These are phyloP conservation scores for Odontomyia ornata DNA, from an alignment of 2,888 invertebrate genomes.

Conservation along the genomic window DNA sequence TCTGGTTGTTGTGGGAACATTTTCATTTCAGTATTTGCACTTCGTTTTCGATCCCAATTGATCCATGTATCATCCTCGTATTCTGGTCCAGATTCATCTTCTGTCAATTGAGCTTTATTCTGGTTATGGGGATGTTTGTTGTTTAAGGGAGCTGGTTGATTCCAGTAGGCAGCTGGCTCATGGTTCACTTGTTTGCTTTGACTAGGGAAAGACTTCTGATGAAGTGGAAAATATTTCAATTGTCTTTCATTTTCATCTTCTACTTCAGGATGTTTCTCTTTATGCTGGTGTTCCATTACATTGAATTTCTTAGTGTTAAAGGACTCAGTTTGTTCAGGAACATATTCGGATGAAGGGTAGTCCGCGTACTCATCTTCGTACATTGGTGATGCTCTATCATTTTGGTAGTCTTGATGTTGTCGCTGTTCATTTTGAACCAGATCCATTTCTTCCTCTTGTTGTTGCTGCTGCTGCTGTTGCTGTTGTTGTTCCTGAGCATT, in stretches of 20 bases:
- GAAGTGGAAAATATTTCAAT: constrained; percentile 70
- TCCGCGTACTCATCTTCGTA: constrained; percentile 69
- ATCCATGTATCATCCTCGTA: constrained; percentile 64
- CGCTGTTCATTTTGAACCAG: constrained; percentile 38
- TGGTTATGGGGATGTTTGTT: constrained; percentile 28
- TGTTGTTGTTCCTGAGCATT: constrained; percentile 68
- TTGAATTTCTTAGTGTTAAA: constrained; percentile 43
- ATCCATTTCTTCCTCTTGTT: constrained; percentile 63
- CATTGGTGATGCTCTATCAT: constrained; percentile 47
- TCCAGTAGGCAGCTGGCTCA: neutral
- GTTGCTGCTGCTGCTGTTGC: constrained; percentile 63
- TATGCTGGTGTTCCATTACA: neutral
- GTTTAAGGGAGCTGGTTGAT: constrained; percentile 2
- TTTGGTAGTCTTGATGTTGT: constrained; percentile 51
- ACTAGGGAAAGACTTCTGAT: constrained; percentile 59
- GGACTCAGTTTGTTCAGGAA: constrained; percentile 50
- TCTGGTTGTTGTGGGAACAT: constrained; percentile 31
- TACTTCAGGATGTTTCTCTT: constrained; percentile 54
- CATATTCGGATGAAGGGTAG: constrained; percentile 49
- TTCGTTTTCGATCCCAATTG: constrained; percentile 65
- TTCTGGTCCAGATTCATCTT: constrained; percentile 53
- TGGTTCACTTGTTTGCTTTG: constrained; percentile 20
- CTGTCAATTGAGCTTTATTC: constrained; percentile 39
- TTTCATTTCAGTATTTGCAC: constrained; percentile 36
- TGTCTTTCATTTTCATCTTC: constrained; percentile 75